phyloP scores from a whole-genome alignment of 1,140 invertebrate genomes.

The Achatina immaculata region DNA sequence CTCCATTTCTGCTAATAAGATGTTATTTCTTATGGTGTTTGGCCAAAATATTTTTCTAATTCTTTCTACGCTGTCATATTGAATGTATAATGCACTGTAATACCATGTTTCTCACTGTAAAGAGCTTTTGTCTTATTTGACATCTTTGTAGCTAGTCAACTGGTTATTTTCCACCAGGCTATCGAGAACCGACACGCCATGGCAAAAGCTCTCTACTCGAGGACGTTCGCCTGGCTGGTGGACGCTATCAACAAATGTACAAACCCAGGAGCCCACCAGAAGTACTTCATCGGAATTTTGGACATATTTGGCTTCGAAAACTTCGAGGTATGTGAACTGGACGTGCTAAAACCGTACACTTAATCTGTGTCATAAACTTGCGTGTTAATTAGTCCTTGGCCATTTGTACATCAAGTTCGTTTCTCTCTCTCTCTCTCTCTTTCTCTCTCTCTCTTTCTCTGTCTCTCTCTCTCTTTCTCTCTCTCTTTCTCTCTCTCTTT shows the following conservation, averaged over 20 bases:
- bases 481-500: neutral
- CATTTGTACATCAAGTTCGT: neutral
- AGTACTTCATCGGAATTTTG: slow-evolving; percentile 98
- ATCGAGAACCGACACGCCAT: slow-evolving; percentile 95
- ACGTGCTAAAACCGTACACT: neutral
- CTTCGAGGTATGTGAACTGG: slow-evolving; percentile 80
- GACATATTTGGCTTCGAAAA: slow-evolving; percentile 99
- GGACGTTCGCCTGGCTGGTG: slow-evolving; percentile 99
- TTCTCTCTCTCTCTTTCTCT: neutral
- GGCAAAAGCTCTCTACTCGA: slow-evolving; percentile 97
- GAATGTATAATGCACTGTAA: too few relatives aligned
- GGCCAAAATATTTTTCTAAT: too few relatives aligned
- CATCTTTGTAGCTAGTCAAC: too few relatives aligned
- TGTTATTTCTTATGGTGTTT: too few relatives aligned
- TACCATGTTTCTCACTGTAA: too few relatives aligned
- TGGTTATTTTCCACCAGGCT: slow-evolving; percentile 74
- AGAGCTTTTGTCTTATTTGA: too few relatives aligned
- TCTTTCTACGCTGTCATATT: too few relatives aligned
- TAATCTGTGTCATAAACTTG: neutral
- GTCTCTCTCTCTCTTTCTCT: neutral
- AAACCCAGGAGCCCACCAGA: slow-evolving; percentile 95
- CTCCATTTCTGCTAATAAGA: too few relatives aligned
- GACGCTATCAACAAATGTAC: slow-evolving; percentile 95
- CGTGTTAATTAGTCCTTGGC: too few relatives aligned
- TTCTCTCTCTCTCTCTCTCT: slow-evolving; percentile 2